Percentiles rank a stretch among this genome's conserved stretches.
These are phyloP conservation scores for Galleria mellonella DNA, from an alignment of 1,140 invertebrate species.

Conservation along the genomic window DNA sequence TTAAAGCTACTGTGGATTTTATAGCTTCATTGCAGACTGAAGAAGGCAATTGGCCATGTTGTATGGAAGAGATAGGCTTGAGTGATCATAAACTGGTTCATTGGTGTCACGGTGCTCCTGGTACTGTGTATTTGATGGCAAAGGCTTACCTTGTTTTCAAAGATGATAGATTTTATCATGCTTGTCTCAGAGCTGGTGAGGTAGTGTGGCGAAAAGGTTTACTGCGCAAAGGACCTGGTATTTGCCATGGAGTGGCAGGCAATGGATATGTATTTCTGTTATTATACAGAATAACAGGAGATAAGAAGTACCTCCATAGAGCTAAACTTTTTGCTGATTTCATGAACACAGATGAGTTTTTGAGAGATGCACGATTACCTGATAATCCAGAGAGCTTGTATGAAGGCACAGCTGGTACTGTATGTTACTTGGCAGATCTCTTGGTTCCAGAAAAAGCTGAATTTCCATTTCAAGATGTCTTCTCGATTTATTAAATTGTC, in stretches of 20 bases:
- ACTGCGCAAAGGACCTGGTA: conserved; percentile 86
- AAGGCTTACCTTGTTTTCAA: conserved; percentile 86
- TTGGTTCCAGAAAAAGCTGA: conserved; percentile 81
- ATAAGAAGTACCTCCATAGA: conserved; percentile 82
- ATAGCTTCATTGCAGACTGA: conserved; percentile 78
- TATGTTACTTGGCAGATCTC: conserved; percentile 88
- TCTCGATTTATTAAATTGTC: conserved; percentile 45
- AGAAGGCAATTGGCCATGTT: conserved; percentile 86
- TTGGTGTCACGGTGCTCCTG: conserved; percentile 93
- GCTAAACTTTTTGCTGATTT: conserved; percentile 87
- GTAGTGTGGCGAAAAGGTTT: conserved; percentile 87
- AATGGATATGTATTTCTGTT: conserved; percentile 90
- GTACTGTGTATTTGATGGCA: conserved; percentile 86
- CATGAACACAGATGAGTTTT: conserved; percentile 80
- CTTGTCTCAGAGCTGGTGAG: conserved; percentile 82
- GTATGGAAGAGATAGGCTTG: conserved; percentile 80
- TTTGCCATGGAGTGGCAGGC: conserved; percentile 91
- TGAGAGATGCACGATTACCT: conserved; percentile 80
- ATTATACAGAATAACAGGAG: conserved; percentile 83
- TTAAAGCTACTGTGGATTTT: conserved; percentile 78
- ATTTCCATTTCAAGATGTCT: conserved; percentile 92
- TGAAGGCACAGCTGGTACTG: conserved; percentile 90
- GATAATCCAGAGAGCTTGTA: conserved; percentile 89
- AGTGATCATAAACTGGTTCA: conserved; percentile 83
- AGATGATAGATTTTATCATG: conserved; percentile 83